A percentile compares a stretch with the other conserved stretches of the same genome.
These are phyloP conservation scores for Orthosia gracilis DNA, from an alignment of 2,888 invertebrate species.

Conservation along the genomic window DNA sequence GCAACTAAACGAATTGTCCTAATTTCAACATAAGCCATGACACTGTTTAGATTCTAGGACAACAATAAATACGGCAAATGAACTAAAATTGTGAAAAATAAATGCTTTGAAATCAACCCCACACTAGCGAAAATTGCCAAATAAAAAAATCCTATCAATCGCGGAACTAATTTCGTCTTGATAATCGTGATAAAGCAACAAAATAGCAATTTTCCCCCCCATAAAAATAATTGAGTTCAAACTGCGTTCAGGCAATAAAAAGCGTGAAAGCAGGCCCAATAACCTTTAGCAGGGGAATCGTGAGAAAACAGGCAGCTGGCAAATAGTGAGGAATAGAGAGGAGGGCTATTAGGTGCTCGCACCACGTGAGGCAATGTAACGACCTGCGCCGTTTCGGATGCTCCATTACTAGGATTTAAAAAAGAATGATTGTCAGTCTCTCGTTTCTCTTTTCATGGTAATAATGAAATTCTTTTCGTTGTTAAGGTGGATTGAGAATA, in stretches of 20 bases:
- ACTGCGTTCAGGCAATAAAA: conserved; percentile 91
- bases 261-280: conserved; percentile 90
- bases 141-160: conserved; percentile 84
- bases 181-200: conserved; percentile 91
- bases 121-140: conserved; percentile 70
- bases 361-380: conserved; percentile 84
- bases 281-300: conserved; percentile 88
- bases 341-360: conserved; percentile 85
- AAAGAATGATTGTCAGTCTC: conserved; percentile 68
- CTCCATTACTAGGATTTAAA: conserved; percentile 79
- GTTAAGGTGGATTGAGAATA: conserved; percentile 33
- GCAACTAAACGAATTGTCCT: conserved; percentile 26
- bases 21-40: conserved; percentile 24
- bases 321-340: conserved; percentile 86
- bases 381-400: conserved; percentile 81
- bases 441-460: conserved; percentile 59
- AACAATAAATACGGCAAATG: conserved; percentile 46
- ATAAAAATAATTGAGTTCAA: conserved; percentile 91
- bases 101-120: conserved; percentile 52
- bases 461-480: conserved; percentile 61
- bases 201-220: conserved; percentile 90
- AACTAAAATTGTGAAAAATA: conserved; percentile 55
- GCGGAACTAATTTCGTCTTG: conserved; percentile 87
- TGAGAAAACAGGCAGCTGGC: conserved; percentile 87
- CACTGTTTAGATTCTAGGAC: conserved; percentile 36